Evolutionary conservation across 2,113 vertebrate genomes (phyloP).

Genomic region (Phocoena phocoena): DNA sequence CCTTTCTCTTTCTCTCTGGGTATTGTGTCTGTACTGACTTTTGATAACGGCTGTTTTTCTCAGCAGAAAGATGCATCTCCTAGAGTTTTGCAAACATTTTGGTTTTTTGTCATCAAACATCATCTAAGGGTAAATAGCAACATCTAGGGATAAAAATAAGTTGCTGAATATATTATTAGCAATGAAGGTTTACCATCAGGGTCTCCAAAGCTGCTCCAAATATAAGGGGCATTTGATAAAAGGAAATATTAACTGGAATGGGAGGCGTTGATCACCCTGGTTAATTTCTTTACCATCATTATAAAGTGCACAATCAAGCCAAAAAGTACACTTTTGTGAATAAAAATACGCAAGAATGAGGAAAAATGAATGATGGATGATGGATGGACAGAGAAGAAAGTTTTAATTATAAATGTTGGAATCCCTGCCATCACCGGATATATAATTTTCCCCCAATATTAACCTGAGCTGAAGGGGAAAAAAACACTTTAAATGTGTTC

Average conservation of each 20-base stretch:
- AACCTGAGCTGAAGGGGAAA: neutral
- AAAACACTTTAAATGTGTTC: neutral
- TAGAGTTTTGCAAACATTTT: constrained; percentile 65
- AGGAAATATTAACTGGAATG: neutral
- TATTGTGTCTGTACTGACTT: constrained; percentile 51
- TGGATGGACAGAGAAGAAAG: neutral
- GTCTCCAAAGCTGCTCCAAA: constrained; percentile 14
- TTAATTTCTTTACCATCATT: neutral
- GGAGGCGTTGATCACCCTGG: neutral
- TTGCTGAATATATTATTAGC: neutral
- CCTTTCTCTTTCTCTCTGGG: constrained; percentile 51
- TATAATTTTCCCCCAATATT: neutral
- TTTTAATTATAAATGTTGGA: neutral
- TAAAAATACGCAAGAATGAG: neutral
- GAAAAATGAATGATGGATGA: neutral
- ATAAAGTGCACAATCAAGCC: neutral
- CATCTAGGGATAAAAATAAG: constrained; percentile 45
- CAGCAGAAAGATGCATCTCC: constrained; percentile 65
- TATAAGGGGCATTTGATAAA: neutral
- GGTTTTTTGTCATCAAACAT: constrained; percentile 63
- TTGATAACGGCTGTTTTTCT: constrained; percentile 65
- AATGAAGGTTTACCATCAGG: neutral
- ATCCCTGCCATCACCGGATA: neutral
- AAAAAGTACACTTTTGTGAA: neutral
- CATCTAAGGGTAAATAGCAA: constrained; percentile 55